These are phyloP conservation scores for Drosophila ohnishii DNA, from an alignment of 1,140 invertebrate genomes.

Conservation along the genomic window DNA sequence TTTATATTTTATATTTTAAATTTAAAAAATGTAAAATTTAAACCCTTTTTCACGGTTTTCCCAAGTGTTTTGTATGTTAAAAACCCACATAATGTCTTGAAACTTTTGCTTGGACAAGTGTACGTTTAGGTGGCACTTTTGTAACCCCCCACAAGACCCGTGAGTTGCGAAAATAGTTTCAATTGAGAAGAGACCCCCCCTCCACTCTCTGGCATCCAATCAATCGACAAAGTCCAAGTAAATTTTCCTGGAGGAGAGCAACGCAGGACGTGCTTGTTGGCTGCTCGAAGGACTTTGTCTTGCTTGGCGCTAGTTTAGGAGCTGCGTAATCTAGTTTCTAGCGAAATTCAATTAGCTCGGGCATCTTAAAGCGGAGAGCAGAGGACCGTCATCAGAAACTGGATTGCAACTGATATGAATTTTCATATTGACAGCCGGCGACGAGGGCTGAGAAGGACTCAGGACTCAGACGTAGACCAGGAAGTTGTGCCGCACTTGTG, in stretches of 20 bases:
- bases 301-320: constrained; percentile 47
- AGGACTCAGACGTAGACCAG: constrained; percentile 4
- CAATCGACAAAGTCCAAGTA: constrained; percentile 56
- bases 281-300: constrained; percentile 55
- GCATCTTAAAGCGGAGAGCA: constrained; percentile 49
- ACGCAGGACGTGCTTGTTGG: constrained; percentile 46
- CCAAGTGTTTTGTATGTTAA: neutral
- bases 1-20: too few relatives aligned
- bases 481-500: constrained; percentile 47
- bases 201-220: neutral
- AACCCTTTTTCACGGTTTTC: too few relatives aligned
- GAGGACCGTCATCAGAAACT: constrained; percentile 23
- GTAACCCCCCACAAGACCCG: neutral
- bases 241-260: constrained; percentile 32
- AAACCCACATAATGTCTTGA: constrained; percentile 1
- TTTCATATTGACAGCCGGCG: constrained; percentile 80
- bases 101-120: neutral
- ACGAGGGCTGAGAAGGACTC: constrained; percentile 29
- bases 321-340: constrained; percentile 58
- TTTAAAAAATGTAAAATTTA: neutral
- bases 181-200: neutral
- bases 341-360: constrained; percentile 65
- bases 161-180: constrained; percentile 12
- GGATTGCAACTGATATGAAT: constrained; percentile 75
- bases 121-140: neutral